These are phyloP conservation scores for Porites lutea DNA, from an alignment of 64 coral and sea anemone species.

Conservation along the genomic window DNA sequence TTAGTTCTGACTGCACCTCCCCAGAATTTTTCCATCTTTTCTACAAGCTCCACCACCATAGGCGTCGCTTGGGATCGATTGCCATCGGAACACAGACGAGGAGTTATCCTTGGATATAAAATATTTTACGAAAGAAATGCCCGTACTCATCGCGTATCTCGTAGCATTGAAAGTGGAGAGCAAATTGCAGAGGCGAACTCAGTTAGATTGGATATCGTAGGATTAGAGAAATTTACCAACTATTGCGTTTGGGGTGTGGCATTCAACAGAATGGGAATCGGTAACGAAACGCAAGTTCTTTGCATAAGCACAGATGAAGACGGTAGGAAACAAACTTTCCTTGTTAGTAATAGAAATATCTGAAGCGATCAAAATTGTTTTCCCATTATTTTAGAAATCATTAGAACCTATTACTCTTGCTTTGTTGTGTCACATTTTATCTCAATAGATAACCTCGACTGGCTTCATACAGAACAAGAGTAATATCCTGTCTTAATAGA, in stretches of 20 bases:
- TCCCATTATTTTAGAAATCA: too few relatives aligned
- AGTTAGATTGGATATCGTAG: not conserved
- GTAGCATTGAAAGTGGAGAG: not conserved
- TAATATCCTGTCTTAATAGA: not conserved
- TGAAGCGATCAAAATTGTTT: too few relatives aligned
- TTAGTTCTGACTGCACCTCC: conserved; percentile 44
- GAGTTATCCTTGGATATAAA: conserved; percentile 48
- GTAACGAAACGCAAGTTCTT: not conserved
- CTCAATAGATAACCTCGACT: too few relatives aligned
- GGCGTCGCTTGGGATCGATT: conserved; percentile 42
- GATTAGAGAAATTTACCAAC: conserved; percentile 22
- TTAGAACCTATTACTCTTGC: too few relatives aligned
- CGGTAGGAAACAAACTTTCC: not conserved
- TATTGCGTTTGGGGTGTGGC: conserved; percentile 16
- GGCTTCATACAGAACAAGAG: too few relatives aligned
- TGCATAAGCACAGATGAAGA: conserved; percentile 21
- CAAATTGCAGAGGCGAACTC: not conserved
- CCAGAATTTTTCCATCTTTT: not conserved
- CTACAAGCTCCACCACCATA: conserved; percentile 27
- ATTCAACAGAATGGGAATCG: conserved; percentile 17
- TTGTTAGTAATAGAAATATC: too few relatives aligned
- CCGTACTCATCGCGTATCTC: not conserved
- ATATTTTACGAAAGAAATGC: not conserved
- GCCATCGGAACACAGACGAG: conserved; percentile 18
- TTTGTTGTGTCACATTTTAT: too few relatives aligned